Evolutionary conservation across 2,797 vertebrate genomes (phyloP).

Genomic region (Luscinia luscinia): DNA sequence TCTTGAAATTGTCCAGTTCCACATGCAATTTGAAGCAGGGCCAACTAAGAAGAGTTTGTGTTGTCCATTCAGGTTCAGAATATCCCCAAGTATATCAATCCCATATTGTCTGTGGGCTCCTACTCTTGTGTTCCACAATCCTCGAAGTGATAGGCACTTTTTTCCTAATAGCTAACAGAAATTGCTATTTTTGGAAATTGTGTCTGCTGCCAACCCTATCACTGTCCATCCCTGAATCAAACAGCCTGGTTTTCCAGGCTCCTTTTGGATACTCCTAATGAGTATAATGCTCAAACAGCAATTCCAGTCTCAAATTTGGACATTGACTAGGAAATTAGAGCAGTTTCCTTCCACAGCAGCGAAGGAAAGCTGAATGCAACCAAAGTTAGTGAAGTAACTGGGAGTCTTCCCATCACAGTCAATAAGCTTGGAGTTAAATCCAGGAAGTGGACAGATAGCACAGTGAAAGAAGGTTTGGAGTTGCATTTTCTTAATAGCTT

Average conservation of each 20-base stretch:
- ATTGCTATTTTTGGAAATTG: not conserved
- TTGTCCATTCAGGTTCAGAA: not conserved
- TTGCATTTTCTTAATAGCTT: not conserved
- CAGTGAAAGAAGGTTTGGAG: not conserved
- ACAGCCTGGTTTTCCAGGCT: not conserved
- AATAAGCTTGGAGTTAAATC: not conserved
- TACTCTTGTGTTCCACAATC: not conserved
- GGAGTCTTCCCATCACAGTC: not conserved
- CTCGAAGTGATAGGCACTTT: not conserved
- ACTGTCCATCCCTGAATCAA: not conserved
- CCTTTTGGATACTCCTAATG: not conserved
- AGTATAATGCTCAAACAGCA: not conserved
- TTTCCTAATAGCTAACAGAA: not conserved
- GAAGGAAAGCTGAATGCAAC: not conserved
- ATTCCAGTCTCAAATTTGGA: not conserved
- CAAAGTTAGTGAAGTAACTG: not conserved
- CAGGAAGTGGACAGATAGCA: not conserved
- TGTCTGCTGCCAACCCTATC: not conserved
- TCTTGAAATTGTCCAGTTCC: not conserved
- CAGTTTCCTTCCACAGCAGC: not conserved
- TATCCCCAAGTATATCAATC: not conserved
- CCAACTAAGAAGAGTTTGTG: not conserved
- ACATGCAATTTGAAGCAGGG: not conserved
- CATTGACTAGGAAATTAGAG: not conserved
- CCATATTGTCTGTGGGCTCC: not conserved